phyloP scores from a whole-genome alignment of 2,888 invertebrate genomes.

The Drosophila histrio region DNA sequence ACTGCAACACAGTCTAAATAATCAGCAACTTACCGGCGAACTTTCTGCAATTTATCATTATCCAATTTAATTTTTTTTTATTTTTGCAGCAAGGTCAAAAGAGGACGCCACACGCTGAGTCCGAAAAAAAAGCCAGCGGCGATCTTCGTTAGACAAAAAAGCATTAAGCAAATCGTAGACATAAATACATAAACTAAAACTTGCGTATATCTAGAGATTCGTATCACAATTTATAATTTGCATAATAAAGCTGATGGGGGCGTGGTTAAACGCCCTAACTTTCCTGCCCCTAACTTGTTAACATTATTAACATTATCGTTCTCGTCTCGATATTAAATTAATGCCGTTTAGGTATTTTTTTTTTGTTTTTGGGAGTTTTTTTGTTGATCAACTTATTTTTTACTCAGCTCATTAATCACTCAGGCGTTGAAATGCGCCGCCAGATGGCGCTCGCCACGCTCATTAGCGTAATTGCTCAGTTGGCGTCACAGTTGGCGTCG shows the following conservation, averaged over 20 bases:
- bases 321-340: slow-evolving; percentile 41
- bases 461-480: slow-evolving; percentile 68
- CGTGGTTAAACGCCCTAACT: slow-evolving; percentile 30
- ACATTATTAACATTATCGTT: slow-evolving; percentile 54
- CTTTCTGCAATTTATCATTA: slow-evolving; percentile 61
- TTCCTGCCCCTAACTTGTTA: slow-evolving; percentile 46
- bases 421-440: slow-evolving; percentile 74
- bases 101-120: slow-evolving; percentile 46
- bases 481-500: slow-evolving; percentile 38
- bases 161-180: slow-evolving; percentile 20
- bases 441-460: slow-evolving; percentile 69
- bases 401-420: slow-evolving; percentile 76
- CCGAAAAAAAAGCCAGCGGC: slow-evolving; percentile 29
- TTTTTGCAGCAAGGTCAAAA: slow-evolving; percentile 43
- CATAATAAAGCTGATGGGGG: slow-evolving; percentile 38
- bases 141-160: slow-evolving; percentile 8
- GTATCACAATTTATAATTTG: slow-evolving; percentile 30
- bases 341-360: slow-evolving; percentile 48
- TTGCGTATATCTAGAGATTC: slow-evolving; percentile 17
- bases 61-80: slow-evolving; percentile 1
- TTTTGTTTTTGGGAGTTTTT: slow-evolving; percentile 6
- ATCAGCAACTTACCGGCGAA: slow-evolving; percentile 29
- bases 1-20: slow-evolving; percentile 21
- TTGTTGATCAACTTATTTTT: slow-evolving; percentile 64
- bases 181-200: neutral